Evolutionary conservation across 2,888 invertebrate genomes (phyloP).

Genomic region (Psylliodes chrysocephalus): DNA sequence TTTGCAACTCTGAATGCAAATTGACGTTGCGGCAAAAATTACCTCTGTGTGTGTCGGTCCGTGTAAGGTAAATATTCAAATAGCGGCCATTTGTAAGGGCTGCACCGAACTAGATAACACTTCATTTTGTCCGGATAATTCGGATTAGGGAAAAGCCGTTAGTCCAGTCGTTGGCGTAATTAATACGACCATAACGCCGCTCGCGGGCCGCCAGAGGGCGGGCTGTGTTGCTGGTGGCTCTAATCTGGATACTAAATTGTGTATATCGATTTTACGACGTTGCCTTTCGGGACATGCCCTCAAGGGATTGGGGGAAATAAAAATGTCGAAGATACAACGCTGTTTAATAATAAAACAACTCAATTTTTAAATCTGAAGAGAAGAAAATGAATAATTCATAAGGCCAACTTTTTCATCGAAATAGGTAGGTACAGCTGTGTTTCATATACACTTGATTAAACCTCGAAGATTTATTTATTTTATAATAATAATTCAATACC

Average conservation of each 20-base stretch:
- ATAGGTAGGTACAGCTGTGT: no score
- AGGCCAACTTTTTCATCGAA: no score
- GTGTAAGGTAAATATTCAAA: constrained; percentile 29
- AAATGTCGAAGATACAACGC: background rate
- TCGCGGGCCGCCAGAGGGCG: constrained; percentile 46
- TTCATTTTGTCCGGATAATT: constrained; percentile 50
- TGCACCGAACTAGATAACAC: constrained; percentile 40
- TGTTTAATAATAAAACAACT: background rate
- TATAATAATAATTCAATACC: no score
- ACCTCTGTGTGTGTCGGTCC: constrained; percentile 18
- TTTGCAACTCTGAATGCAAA: constrained; percentile 19
- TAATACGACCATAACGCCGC: constrained; percentile 54
- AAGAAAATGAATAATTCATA: no score
- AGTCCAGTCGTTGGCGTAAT: constrained; percentile 58
- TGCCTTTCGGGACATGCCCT: constrained; percentile 8
- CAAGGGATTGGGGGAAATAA: background rate
- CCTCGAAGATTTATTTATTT: no score
- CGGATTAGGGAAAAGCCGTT: constrained; percentile 57
- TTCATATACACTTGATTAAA: no score
- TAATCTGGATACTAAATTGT: constrained; percentile 49
- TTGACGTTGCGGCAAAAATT: constrained; percentile 16
- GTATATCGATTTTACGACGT: constrained; percentile 47
- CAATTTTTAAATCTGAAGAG: no score
- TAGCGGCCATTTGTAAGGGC: constrained; percentile 23
- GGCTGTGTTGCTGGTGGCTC: constrained; percentile 46